These are phyloP conservation scores for Neuroterus valhalla DNA, from an alignment of 1,140 invertebrate species.

Conservation along the genomic window DNA sequence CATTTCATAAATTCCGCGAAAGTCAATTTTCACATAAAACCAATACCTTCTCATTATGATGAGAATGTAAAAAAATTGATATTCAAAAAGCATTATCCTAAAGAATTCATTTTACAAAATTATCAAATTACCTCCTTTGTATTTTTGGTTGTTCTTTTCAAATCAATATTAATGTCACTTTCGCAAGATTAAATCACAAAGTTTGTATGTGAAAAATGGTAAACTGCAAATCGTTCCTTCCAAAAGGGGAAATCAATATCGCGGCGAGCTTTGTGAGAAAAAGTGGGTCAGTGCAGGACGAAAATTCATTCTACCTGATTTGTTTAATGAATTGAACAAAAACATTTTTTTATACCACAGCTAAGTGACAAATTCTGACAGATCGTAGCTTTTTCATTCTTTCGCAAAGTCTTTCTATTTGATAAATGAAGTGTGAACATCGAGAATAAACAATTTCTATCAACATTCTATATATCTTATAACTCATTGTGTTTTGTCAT, in stretches of 20 bases:
- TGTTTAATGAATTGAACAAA: constrained; percentile 16
- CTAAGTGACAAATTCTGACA: constrained; percentile 23
- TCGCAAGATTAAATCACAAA: not conserved
- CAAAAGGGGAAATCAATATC: constrained; percentile 19
- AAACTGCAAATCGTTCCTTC: constrained; percentile 23
- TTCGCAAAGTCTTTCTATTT: not conserved
- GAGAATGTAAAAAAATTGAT: too few relatives aligned
- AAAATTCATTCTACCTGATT: constrained; percentile 28
- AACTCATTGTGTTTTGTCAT: constrained; percentile 33
- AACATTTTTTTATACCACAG: constrained; percentile 12
- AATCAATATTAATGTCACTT: too few relatives aligned
- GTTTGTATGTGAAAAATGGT: constrained; percentile 12
- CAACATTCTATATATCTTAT: constrained; percentile 34
- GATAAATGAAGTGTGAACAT: constrained; percentile 18
- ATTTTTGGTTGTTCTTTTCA: too few relatives aligned
- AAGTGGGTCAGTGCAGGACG: constrained; percentile 16
- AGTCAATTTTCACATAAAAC: too few relatives aligned
- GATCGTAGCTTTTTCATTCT: constrained; percentile 15
- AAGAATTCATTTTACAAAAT: too few relatives aligned
- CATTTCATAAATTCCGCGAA: too few relatives aligned
- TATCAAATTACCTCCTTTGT: too few relatives aligned
- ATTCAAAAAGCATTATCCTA: too few relatives aligned
- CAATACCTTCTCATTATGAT: too few relatives aligned
- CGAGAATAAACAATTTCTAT: not conserved
- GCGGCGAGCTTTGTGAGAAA: not conserved